These are phyloP conservation scores for Rhyacophila evoluta DNA, from an alignment of 2,888 invertebrate genomes.

Conservation along the genomic window DNA sequence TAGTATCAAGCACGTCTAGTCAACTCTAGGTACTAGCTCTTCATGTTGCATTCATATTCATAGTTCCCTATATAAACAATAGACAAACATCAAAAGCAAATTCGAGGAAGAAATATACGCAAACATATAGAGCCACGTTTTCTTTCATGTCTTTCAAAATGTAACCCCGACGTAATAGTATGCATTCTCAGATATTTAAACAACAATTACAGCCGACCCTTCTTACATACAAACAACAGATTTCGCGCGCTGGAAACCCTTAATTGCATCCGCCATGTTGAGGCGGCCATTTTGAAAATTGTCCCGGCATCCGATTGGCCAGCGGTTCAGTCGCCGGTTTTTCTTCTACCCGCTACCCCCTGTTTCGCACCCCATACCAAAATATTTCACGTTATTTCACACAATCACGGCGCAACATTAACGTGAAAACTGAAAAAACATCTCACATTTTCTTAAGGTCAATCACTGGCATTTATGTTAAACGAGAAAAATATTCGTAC, in stretches of 20 bases:
- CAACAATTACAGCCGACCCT: neutral
- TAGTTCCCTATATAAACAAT: too few relatives aligned
- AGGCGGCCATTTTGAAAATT: constrained; percentile 68
- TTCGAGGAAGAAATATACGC: neutral
- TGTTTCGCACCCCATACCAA: constrained; percentile 43
- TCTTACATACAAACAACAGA: constrained; percentile 20
- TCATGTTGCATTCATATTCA: too few relatives aligned
- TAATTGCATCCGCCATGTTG: constrained; percentile 66
- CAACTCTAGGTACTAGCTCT: too few relatives aligned
- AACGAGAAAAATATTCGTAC: neutral
- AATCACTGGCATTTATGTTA: constrained; percentile 36
- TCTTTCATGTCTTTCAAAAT: neutral
- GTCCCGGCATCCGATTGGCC: constrained; percentile 45
- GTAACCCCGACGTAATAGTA: neutral
- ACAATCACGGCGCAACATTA: constrained; percentile 31
- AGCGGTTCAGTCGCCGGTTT: constrained; percentile 37
- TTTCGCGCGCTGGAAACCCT: constrained; percentile 41
- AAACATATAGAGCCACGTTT: neutral
- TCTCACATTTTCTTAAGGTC: constrained; percentile 38
- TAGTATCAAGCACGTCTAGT: too few relatives aligned
- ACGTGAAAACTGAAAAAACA: constrained; percentile 10
- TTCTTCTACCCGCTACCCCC: constrained; percentile 33
- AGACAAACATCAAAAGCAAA: neutral
- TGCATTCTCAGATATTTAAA: neutral
- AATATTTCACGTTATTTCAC: constrained; percentile 31